Conservation (phyloP, 92 coral and sea anemone species). For the Palythoa caribaeorum region DNA sequence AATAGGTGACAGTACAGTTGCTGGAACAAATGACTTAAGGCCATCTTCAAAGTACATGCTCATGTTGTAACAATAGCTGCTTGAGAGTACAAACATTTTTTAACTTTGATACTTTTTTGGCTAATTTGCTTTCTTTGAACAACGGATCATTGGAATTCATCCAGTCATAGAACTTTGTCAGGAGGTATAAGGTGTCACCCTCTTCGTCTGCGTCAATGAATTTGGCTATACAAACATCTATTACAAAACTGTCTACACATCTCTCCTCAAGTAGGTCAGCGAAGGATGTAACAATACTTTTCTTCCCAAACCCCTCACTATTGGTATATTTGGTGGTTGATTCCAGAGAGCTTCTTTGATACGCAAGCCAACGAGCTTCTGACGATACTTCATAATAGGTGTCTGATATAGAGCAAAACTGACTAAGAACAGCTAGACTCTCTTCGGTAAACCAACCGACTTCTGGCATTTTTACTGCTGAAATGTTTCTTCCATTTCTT, state of each 20-base stretch:
- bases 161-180: conserved; percentile 58
- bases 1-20: conserved; percentile 18
- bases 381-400: conserved; percentile 37
- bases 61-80: conserved; percentile 36
- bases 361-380: conserved; percentile 60
- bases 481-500: conserved; percentile 37
- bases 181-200: conserved; percentile 42
- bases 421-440: conserved; percentile 56
- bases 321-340: conserved; percentile 22
- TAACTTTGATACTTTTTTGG: background rate
- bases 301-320: conserved; percentile 37
- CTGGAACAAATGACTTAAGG: conserved; percentile 31
- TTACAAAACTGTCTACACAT: conserved; percentile 58
- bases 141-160: conserved; percentile 6
- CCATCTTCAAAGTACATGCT: conserved; percentile 66
- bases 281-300: conserved; percentile 50
- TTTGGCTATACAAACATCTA: conserved; percentile 55
- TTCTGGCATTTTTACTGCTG: conserved; percentile 44
- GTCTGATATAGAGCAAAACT: conserved; percentile 43
- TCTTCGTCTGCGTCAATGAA: conserved; percentile 41
- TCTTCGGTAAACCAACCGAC: conserved; percentile 57
- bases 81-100: background rate
- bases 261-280: conserved; percentile 56
- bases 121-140: background rate
- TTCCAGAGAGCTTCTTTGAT: conserved; percentile 53